phyloP scores from a whole-genome alignment of 1,140 invertebrate species.

The Caenorhabditis briggsae region DNA sequence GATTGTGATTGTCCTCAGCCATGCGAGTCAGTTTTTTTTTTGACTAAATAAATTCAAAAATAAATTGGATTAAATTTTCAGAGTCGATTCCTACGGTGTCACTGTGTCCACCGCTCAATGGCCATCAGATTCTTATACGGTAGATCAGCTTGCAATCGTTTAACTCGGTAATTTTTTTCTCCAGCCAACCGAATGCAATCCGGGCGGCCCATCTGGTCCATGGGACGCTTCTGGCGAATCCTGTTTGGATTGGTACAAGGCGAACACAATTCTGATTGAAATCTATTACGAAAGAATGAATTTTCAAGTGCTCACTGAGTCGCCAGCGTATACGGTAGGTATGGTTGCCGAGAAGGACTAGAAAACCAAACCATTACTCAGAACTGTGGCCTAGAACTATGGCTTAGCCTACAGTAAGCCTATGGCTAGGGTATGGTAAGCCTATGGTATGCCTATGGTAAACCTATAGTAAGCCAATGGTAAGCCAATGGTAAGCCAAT shows the following conservation, averaged over 20 bases:
- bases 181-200: conserved; percentile 59
- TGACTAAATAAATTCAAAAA: too few species aligned
- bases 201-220: conserved; percentile 43
- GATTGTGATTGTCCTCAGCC: conserved; percentile 68
- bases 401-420: too few species aligned
- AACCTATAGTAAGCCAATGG: too few species aligned
- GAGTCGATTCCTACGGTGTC: conserved; percentile 63
- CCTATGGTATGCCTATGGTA: too few species aligned
- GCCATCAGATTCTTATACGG: conserved; percentile 67
- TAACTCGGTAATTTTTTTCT: conserved; percentile 4
- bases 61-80: too few species aligned
- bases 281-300: conserved; percentile 72
- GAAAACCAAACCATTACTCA: too few species aligned
- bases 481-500: too few species aligned
- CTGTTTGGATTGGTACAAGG: conserved; percentile 67
- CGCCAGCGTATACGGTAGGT: conserved; percentile 69
- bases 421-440: too few species aligned
- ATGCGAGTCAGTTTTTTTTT: conserved; percentile 65
- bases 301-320: conserved; percentile 68
- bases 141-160: too few species aligned
- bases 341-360: too few species aligned
- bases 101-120: conserved; percentile 71
- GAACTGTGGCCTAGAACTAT: too few species aligned
- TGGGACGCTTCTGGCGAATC: neutral
- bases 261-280: conserved; percentile 70